These are phyloP conservation scores for Oenanthe melanoleuca DNA, from an alignment of 2,113 vertebrate species.

Conservation along the genomic window DNA sequence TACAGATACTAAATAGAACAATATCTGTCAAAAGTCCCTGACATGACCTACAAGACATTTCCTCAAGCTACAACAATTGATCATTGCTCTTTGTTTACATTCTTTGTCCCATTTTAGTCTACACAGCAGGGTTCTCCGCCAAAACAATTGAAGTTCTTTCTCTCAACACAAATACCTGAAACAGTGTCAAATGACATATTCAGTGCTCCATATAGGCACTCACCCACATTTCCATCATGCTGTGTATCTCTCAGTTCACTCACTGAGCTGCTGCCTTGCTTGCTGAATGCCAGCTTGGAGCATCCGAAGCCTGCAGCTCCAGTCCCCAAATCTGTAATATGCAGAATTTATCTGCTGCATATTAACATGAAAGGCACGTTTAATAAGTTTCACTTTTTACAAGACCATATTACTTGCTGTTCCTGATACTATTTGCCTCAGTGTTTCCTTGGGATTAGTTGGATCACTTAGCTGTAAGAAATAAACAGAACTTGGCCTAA, in stretches of 20 bases:
- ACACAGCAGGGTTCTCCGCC: not conserved
- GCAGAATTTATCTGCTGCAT: not conserved
- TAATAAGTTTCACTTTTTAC: not conserved
- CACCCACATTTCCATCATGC: not conserved
- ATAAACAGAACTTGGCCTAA: not conserved
- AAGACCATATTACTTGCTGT: not conserved
- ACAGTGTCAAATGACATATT: not conserved
- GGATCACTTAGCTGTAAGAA: not conserved
- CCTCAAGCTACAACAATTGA: conserved; percentile 5
- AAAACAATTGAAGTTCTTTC: conserved; percentile 45
- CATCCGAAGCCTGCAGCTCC: not conserved
- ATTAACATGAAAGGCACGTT: not conserved
- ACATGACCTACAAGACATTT: conserved; percentile 11
- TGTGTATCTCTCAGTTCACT: not conserved
- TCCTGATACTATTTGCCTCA: not conserved
- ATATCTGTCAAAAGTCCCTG: conserved; percentile 22
- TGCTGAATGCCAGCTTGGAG: not conserved
- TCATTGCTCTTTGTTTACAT: conserved; percentile 33
- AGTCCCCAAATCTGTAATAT: not conserved
- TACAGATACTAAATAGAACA: not conserved
- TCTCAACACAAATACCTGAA: not conserved
- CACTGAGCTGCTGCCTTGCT: not conserved
- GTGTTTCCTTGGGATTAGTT: not conserved
- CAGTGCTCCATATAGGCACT: not conserved
- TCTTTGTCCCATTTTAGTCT: conserved; percentile 40